Evolutionary conservation across 2,888 invertebrate genomes (phyloP), one percentile per base, ranked within the genome.

Genomic region (Epistrophella euchroma): DNA sequence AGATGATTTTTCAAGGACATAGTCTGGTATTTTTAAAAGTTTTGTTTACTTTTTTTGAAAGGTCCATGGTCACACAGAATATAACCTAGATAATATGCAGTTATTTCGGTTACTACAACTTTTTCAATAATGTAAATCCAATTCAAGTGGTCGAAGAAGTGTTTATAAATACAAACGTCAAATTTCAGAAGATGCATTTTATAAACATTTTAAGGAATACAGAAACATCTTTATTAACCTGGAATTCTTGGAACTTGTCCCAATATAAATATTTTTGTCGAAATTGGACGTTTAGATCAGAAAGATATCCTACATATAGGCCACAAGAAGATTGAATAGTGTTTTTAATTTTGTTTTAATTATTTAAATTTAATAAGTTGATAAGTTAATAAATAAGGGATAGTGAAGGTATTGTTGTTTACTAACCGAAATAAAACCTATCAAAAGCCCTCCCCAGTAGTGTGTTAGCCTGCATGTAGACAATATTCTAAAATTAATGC

Each of bases 1-100:
- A 68, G 58, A 73, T 13, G 45, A 28, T 28, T 73, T 47, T 58
- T 58, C 32, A 83, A 83, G 83, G 78, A 73, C 32, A 37, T 15
- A 28, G 25, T 56, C 40, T 62, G 74, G 45, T 47, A 47, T 66
- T 37, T 50, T 13, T 7, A 68, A 50, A 50, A 56, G 22, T 58
- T 43, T 28, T 15, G 50, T 25, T 28, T 32, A 9, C 19, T 28
- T 45, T 35, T 25, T 40, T 32, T 37, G 50, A 43, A 74, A 43
- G 58, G 79, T 66, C 47, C 56, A 80, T 40, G 58, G 28, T 28
- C 28, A 28, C 4, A 28, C 4, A 4, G 0, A 28, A 28, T 4
- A 28, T 28, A 28, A 28, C 28, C 28, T 28, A 28, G n/a, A n/a
- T n/a, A n/a, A n/a, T n/a, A n/a, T n/a, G n/a, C n/a, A n/a, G n/a